Percentiles rank a stretch among this genome's conserved stretches.
These are phyloP conservation scores for Furnarius figulus DNA, from an alignment of 2,113 vertebrate genomes.

Conservation along the genomic window DNA sequence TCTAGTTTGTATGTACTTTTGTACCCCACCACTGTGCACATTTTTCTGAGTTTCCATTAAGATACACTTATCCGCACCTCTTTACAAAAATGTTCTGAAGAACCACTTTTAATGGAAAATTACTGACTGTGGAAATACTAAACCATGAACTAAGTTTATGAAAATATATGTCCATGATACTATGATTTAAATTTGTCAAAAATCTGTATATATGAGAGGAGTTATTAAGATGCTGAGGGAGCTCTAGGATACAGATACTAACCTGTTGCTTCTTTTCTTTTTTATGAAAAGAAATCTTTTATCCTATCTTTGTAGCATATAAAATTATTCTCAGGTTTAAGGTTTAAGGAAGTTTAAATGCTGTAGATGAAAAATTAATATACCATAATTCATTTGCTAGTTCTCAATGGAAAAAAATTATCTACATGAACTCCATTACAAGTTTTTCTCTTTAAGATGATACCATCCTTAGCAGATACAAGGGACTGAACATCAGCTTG, in stretches of 20 bases:
- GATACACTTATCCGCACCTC: not conserved
- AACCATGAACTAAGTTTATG: not conserved
- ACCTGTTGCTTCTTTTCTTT: not conserved
- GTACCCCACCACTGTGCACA: not conserved
- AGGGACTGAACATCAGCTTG: not conserved
- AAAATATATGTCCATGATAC: not conserved
- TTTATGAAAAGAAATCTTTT: not conserved
- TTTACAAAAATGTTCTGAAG: not conserved
- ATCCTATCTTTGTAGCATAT: not conserved
- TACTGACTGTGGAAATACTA: not conserved
- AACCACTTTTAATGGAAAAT: not conserved
- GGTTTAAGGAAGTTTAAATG: not conserved
- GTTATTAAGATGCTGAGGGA: not conserved
- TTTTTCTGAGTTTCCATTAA: not conserved
- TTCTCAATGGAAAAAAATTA: not conserved
- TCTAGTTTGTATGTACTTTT: not conserved
- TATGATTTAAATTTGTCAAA: not conserved
- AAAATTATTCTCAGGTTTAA: not conserved
- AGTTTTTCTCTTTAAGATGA: not conserved
- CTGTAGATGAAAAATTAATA: not conserved
- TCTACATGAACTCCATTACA: not conserved
- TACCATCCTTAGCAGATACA: not conserved
- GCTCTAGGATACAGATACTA: not conserved
- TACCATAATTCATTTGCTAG: not conserved
- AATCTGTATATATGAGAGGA: not conserved